Conservation (phyloP, 1,140 invertebrate genomes). For the Pygmarrhopalites habei region DNA sequence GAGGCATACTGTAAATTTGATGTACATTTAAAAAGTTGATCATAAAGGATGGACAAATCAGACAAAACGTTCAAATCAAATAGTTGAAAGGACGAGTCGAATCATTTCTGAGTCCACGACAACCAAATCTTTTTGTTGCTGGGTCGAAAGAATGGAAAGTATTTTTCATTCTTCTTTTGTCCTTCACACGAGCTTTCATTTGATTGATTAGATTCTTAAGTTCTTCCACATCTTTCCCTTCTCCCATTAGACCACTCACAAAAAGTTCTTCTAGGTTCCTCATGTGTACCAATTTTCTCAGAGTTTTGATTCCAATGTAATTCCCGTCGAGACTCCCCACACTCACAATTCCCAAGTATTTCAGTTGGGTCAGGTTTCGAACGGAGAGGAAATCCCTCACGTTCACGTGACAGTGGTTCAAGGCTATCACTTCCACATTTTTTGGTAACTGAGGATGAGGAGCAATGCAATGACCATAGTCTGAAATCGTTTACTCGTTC, state of each 20-base stretch:
- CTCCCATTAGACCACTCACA: slow-evolving; percentile 5
- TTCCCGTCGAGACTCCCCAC: not conserved
- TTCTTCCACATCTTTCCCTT: not conserved
- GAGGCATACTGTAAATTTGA: too few species aligned
- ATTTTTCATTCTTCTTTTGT: not conserved
- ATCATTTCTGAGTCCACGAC: too few species aligned
- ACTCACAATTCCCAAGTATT: slow-evolving; percentile 18
- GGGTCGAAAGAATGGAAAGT: not conserved
- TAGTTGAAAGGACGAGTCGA: too few species aligned
- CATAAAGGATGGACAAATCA: too few species aligned
- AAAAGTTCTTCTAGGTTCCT: slow-evolving; percentile 18
- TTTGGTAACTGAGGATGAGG: slow-evolving; percentile 16
- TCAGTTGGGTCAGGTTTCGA: not conserved
- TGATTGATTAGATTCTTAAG: not conserved
- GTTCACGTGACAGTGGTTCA: slow-evolving; percentile 16
- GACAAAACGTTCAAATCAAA: too few species aligned
- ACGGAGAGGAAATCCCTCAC: slow-evolving; percentile 4
- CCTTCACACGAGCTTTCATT: not conserved
- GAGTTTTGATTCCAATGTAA: not conserved
- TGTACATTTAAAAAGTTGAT: too few species aligned
- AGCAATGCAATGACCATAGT: too few species aligned
- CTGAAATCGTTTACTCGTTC: too few species aligned
- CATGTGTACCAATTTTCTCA: slow-evolving; percentile 9
- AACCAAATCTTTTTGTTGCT: too few species aligned
- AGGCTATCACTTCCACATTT: slow-evolving; percentile 3